Base-by-base conservation (phyloP, 2,888 invertebrate genomes). In the Agriopis leucophaearia region DNA sequence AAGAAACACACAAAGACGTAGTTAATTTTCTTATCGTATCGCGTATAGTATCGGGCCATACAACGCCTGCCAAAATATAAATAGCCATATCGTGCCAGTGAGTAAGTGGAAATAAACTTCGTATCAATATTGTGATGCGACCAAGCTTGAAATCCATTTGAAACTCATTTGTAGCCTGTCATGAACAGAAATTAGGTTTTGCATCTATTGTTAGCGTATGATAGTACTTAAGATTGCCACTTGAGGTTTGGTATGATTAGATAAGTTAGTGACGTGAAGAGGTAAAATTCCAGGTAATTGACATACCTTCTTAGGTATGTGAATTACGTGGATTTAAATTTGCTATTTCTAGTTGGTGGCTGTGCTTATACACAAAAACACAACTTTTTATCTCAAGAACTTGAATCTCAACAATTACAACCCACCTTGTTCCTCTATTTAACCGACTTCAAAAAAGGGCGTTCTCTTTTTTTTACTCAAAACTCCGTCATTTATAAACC, bases 141-240 rank as follows among this genome's bases (percentile, higher is more conserved):
- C 35, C 48, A 59, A 58, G 69, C 64, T 66, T 62, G 56, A 66
- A 66, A 64, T 42, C 60, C 66, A 70, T 71, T 66, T 62, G 16
- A 64, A 71, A 59, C 64, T 64, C 71, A 59, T 70, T 69, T 68
- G 66, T 67, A 38, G 59, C 52, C 65, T 60, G 66, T 73, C 70
- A 52, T 42, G 59, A 59, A 57, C 70, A 64, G 66, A 59, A 65
- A 69, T 71, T 58, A 62, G 69, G 9, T 64, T 62, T 63, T 62
- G 58, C 52, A 16, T 40, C 47, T 51, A 40, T 47, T 54, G 66
- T 68, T 66, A 54, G 59, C 27, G 38, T 44, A 27, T 47, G 48
- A 35, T 57, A 64, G 36, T 35, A 13, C 18, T 6, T 16, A 16
- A n/a, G n/a, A n/a, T n/a, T n/a, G n/a, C 27, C n/a, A 8, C 8